Conservation (phyloP, 2,797 vertebrate species). For the Onychomys arenicola region DNA sequence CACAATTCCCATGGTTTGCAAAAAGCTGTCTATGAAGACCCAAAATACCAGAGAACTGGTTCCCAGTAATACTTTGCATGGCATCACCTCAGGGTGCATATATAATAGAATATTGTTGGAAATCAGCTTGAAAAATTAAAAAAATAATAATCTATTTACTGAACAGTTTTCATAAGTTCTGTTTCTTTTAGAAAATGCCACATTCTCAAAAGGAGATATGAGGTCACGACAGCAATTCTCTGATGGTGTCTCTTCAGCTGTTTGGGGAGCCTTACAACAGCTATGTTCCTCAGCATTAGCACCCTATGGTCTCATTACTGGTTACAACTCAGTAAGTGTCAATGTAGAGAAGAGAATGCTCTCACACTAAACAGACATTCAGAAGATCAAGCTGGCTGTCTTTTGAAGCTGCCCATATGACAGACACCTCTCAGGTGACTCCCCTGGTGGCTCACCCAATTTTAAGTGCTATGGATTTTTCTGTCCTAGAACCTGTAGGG, state of each 20-base stretch:
- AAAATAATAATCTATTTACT: neutral
- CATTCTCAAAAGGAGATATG: neutral
- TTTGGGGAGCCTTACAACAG: neutral
- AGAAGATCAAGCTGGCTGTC: neutral
- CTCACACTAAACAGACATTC: neutral
- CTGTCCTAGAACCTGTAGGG: neutral
- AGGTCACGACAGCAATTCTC: neutral
- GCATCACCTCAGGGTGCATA: neutral
- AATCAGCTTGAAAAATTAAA: slow-evolving; percentile 32
- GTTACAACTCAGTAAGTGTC: neutral
- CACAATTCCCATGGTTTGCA: neutral
- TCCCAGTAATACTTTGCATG: neutral
- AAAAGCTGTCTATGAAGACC: neutral
- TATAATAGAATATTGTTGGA: neutral
- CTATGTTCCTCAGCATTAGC: neutral
- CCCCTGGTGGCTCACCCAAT: neutral
- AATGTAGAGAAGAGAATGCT: neutral
- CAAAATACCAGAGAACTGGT: neutral
- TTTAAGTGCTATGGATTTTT: neutral
- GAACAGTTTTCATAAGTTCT: neutral
- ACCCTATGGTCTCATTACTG: neutral
- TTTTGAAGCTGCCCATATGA: neutral
- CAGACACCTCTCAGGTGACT: neutral
- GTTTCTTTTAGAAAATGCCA: slow-evolving; percentile 18
- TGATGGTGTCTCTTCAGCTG: neutral